Base-by-base conservation (phyloP, 2,888 invertebrate genomes). In the Lycophotia porphyrea region DNA sequence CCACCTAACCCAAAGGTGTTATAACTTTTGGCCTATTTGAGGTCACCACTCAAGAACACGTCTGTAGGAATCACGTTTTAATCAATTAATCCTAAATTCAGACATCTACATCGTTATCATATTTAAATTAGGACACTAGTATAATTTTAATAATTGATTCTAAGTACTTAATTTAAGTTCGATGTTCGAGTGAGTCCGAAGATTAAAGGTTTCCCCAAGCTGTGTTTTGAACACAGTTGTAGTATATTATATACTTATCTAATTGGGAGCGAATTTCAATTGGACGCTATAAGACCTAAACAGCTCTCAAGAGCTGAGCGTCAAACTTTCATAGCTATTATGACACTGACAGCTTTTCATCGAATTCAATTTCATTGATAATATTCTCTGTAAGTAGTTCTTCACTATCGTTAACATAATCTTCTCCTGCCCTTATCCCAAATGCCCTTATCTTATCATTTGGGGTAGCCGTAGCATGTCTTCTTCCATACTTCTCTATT, bases 121-220 rank as follows among this genome's bases (percentile, higher is more conserved):
- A 39, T 8, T 36, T 39, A 61, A 36, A 36, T 63, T 63, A 39
- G 44, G 70, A 72, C 42, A 27, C 34, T 34, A 72, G 31, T 55
- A 67, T n/a, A n/a, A n/a, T 69, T 34, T 27, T 44, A n/a, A 44
- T 47, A 47, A 34, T 34, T 24, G 31, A 44, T 18, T 42, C 15
- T 18, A 42, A 69, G 39, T 69, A 55, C 39, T 72, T 31, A 13
- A 42, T 52, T 31, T 67, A 31, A 24, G 52, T 42, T 18, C 21
- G n/a, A 69, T 55, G 70, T 69, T 21, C 34, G 11, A 31, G 24
- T 31, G 4, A 55, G 31, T 42, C 34, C 42, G 9, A 55, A 68
- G 72, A n/a, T 39, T 27, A 39, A 71, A 31, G 24, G 67, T 64
- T 71, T 66, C 61, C 27, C 8, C 27, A 55, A 27, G 27, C 27